Evolutionary conservation across 92 coral and sea anemone genomes (phyloP).

Genomic region (Parazoanthus atlanticus): DNA sequence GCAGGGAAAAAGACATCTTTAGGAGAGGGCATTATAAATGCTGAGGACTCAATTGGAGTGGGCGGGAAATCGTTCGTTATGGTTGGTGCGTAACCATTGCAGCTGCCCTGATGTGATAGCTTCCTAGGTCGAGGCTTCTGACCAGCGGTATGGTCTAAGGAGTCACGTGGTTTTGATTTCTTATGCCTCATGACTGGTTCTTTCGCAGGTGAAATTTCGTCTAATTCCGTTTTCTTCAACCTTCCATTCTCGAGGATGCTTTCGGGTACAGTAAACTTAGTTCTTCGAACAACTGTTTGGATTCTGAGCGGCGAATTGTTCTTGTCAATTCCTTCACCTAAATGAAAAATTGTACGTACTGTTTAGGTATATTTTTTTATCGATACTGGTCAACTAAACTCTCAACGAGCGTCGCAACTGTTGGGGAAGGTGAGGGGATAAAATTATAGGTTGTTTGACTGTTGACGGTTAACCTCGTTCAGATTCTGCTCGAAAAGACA

Average conservation of each 20-base stretch:
- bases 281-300: constrained; percentile 87
- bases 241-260: constrained; percentile 60
- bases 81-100: constrained; percentile 51
- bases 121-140: constrained; percentile 71
- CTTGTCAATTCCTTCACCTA: constrained; percentile 87
- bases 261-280: constrained; percentile 97
- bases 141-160: constrained; percentile 54
- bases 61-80: constrained; percentile 72
- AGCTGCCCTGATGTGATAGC: constrained; percentile 55
- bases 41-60: constrained; percentile 76
- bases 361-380: background rate
- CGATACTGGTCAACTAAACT: too few species aligned
- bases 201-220: constrained; percentile 52
- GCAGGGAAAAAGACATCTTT: constrained; percentile 72
- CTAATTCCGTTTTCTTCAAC: constrained; percentile 43
- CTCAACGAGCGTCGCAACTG: too few species aligned
- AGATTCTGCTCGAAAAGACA: too few species aligned
- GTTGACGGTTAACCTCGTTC: too few species aligned
- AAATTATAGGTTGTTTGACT: too few species aligned
- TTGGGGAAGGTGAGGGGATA: too few species aligned
- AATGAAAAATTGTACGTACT: background rate
- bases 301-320: constrained; percentile 89
- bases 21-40: constrained; percentile 80
- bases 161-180: constrained; percentile 70
- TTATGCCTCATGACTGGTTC: constrained; percentile 63